Evolutionary conservation across 1,140 invertebrate genomes (phyloP), one percentile per base, ranked within the genome.

Genomic region (Octopus sinensis): DNA sequence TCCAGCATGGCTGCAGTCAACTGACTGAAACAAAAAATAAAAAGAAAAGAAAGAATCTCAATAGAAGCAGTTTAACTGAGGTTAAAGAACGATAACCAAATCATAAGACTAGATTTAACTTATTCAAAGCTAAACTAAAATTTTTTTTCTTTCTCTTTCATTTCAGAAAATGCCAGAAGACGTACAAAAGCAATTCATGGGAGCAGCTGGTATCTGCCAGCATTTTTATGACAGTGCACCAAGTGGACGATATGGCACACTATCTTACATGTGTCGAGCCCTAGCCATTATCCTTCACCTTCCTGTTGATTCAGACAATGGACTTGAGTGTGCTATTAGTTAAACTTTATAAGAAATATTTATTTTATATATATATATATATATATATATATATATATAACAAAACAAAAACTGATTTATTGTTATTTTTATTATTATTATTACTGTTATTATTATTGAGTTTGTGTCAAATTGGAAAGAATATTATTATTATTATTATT

Each of bases 171-270:
- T 94, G 86, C 92, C 94, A 80, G 93, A 95, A 85, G 97, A 97
- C 9, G 96, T 98, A 90, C 96, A 96, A 9, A 96, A 96, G 0
- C 88, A 97, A 6, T 98, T 97, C 88, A 97, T 96, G 92, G 97
- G 97, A 56, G 96, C 96, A 68, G 96, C 95, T 0, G 96, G 95
- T 82, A 96, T 99, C 82, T 99, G 98, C 91, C 95, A 96, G 91
- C 96, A 98, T 91, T 96, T 99, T 88, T 99, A 99, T 90, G 98
- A 99, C 90, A 96, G 95, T 89, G 98, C 98, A 30, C 98, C 98
- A 6, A 98, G 96, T 90, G 98, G 98, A 73, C 95, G 94, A 87
- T 99, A 94, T 91, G 98, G 98, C 80, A 99, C 98, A 23, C 98
- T 99, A 96, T 98, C 97, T 1, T 99, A 99, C 87, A 93, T 99